These are phyloP conservation scores for Hycleus cichorii DNA, from an alignment of 1,140 invertebrate genomes.

Conservation along the genomic window DNA sequence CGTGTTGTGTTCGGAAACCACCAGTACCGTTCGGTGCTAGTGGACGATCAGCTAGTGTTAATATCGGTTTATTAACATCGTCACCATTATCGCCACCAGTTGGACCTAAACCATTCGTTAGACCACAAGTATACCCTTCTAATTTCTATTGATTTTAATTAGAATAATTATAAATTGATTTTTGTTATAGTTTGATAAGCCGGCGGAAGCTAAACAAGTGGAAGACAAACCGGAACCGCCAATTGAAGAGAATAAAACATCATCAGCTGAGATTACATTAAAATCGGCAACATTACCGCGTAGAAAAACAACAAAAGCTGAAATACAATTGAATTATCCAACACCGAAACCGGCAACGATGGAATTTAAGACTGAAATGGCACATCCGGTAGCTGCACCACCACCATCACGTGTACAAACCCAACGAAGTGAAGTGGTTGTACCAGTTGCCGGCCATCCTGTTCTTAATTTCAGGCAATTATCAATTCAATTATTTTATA, in stretches of 20 bases:
- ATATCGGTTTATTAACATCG: constrained; percentile 36
- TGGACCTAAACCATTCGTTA: constrained; percentile 30
- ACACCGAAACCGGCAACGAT: constrained; percentile 42
- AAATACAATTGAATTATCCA: constrained; percentile 52
- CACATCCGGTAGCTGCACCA: constrained; percentile 49
- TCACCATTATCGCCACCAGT: constrained; percentile 27
- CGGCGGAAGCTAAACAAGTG: constrained; percentile 13
- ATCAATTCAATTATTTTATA: background rate
- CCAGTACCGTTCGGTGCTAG: constrained; percentile 50
- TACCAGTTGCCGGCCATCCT: constrained; percentile 46
- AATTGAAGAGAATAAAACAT: constrained; percentile 46
- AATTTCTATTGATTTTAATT: background rate
- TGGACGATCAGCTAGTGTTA: constrained; percentile 46
- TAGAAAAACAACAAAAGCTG: constrained; percentile 55
- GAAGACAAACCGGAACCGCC: constrained; percentile 16
- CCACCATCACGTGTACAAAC: constrained; percentile 37
- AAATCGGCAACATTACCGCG: constrained; percentile 60
- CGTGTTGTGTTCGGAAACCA: constrained; percentile 46
- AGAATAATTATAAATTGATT: background rate
- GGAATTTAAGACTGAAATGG: constrained; percentile 52
- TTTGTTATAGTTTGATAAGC: constrained; percentile 4
- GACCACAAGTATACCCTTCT: constrained; percentile 7
- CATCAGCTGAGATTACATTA: constrained; percentile 54
- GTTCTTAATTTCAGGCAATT: constrained; percentile 20
- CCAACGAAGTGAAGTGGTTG: constrained; percentile 52